Conservation (phyloP, 2,113 vertebrate genomes). For the Halichoeres trimaculatus region DNA sequence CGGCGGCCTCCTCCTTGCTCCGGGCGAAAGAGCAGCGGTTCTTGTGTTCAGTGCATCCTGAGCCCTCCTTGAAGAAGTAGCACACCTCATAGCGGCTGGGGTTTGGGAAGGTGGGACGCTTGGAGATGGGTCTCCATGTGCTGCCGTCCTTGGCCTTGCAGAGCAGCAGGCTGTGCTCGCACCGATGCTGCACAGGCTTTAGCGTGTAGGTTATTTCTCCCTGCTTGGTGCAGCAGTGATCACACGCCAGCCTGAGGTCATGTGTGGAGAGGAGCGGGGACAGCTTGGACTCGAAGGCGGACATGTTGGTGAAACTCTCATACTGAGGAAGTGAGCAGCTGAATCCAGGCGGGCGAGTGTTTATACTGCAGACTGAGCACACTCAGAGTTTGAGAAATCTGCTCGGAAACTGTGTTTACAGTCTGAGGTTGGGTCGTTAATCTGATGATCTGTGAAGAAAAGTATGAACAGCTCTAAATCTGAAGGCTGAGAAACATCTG, state of each 20-base stretch:
- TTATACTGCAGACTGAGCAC: background rate
- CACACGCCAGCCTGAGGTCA: conserved; percentile 79
- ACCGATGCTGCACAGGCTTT: conserved; percentile 76
- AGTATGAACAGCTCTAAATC: too few species aligned
- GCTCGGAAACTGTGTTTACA: too few species aligned
- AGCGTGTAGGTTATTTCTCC: conserved; percentile 81
- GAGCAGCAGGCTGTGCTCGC: conserved; percentile 79
- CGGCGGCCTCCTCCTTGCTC: conserved; percentile 85
- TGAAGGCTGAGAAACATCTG: too few species aligned
- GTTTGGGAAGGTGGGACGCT: conserved; percentile 80
- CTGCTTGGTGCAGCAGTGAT: conserved; percentile 76
- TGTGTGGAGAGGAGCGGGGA: conserved; percentile 26
- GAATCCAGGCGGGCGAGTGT: background rate
- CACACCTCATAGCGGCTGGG: conserved; percentile 82
- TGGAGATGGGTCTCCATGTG: conserved; percentile 83
- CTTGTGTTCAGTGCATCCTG: conserved; percentile 82
- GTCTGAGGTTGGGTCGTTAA: too few species aligned
- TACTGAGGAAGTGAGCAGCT: conserved; percentile 8
- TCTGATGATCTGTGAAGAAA: too few species aligned
- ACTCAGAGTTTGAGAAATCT: background rate
- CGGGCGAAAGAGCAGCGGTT: conserved; percentile 87
- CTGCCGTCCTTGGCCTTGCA: conserved; percentile 58
- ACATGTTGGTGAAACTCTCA: conserved; percentile 46
- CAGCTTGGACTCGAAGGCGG: conserved; percentile 23
- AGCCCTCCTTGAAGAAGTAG: conserved; percentile 76